Conservation (phyloP, 2,797 vertebrate genomes). For the Gallinago solitaria region DNA sequence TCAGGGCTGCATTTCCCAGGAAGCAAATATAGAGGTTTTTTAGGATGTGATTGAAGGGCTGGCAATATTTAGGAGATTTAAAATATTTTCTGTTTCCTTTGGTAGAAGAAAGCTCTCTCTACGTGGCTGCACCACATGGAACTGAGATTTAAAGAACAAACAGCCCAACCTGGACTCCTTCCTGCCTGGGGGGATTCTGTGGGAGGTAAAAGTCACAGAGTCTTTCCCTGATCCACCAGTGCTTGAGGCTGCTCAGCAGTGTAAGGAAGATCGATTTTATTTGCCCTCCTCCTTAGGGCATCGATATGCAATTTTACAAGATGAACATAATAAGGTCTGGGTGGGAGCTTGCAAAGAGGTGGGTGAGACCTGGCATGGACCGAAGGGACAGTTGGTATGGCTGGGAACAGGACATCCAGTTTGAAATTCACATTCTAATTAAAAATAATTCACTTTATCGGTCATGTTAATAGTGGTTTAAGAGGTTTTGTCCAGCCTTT, state of each 20-base stretch:
- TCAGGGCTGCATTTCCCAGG: background rate
- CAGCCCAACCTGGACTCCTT: background rate
- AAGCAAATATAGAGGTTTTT: background rate
- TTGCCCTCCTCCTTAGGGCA: constrained; percentile 21
- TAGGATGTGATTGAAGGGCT: background rate
- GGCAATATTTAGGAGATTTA: background rate
- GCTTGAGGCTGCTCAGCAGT: constrained; percentile 41
- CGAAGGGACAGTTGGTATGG: background rate
- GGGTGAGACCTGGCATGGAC: background rate
- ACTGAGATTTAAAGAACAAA: constrained; percentile 28
- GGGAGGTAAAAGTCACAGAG: constrained; percentile 7
- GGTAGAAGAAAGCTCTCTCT: background rate
- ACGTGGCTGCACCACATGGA: background rate
- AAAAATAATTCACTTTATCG: background rate
- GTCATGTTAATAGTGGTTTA: background rate
- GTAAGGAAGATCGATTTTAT: background rate
- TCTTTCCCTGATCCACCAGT: background rate
- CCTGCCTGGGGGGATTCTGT: constrained; percentile 17
- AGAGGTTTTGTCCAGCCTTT: background rate
- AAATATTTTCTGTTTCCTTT: background rate
- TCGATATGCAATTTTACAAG: background rate
- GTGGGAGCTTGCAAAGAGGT: background rate
- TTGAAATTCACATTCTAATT: background rate
- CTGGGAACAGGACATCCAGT: background rate
- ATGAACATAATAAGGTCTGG: background rate